Conservation (phyloP, 2,113 vertebrate species). For the Sorex araneus region DNA sequence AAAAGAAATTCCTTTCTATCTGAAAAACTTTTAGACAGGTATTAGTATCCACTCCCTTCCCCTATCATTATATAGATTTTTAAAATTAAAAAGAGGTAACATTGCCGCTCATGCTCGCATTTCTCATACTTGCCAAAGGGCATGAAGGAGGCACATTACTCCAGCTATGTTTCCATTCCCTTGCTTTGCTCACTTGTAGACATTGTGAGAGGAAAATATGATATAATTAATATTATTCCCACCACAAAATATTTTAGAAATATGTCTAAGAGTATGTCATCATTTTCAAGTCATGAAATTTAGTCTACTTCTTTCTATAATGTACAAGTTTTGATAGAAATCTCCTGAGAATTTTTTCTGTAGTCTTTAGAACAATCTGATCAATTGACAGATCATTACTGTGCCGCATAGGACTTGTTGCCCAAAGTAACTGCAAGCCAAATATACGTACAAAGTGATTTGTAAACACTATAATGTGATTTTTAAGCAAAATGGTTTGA, state of each 20-base stretch:
- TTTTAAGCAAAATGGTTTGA: constrained; percentile 24
- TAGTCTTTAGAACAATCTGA: neutral
- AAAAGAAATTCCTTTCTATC: too few relatives aligned
- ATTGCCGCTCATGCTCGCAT: neutral
- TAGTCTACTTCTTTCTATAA: constrained; percentile 1
- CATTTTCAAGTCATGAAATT: neutral
- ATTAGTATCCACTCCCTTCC: neutral
- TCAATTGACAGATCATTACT: neutral
- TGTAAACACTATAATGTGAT: constrained; percentile 24
- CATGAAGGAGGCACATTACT: neutral
- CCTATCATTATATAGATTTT: constrained; percentile 44
- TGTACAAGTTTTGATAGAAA: neutral
- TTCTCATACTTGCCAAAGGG: neutral
- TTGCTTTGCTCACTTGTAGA: neutral
- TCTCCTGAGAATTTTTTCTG: constrained; percentile 14
- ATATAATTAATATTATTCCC: neutral
- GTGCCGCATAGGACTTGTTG: constrained; percentile 14
- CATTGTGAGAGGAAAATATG: neutral
- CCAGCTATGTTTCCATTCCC: too few relatives aligned
- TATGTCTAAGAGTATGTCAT: neutral
- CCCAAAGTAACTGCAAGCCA: constrained; percentile 53
- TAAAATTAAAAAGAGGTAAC: neutral
- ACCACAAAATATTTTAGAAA: constrained; percentile 52
- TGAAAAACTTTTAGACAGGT: neutral
- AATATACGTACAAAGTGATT: constrained; percentile 27